These are phyloP conservation scores for Brachionus asplanchnoidis DNA, from an alignment of 1,140 invertebrate genomes.

Conservation along the genomic window DNA sequence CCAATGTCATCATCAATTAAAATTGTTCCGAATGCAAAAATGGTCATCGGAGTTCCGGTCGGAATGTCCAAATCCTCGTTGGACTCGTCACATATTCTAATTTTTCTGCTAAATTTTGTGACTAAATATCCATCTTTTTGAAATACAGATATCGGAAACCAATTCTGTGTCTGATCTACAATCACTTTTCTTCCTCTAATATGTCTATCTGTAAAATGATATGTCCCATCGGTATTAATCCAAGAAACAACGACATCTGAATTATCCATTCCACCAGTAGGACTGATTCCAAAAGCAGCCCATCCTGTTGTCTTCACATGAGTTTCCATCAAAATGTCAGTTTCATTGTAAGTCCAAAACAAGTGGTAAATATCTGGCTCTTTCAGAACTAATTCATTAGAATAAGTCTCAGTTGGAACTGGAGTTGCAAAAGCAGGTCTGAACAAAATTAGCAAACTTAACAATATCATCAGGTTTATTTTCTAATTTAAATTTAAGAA, in stretches of 20 bases:
- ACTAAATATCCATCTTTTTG: constrained; percentile 15
- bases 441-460: background rate
- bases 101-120: constrained; percentile 30
- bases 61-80: constrained; percentile 13
- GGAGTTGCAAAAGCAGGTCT: background rate
- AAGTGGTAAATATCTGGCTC: background rate
- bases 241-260: constrained; percentile 42
- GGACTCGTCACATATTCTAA: constrained; percentile 12
- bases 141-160: background rate
- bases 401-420: background rate
- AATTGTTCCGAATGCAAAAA: background rate
- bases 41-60: background rate
- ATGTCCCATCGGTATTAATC: constrained; percentile 2
- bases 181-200: constrained; percentile 18
- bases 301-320: constrained; percentile 40
- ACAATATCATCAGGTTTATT: background rate
- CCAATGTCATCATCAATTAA: constrained; percentile 3
- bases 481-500: background rate
- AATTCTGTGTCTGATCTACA: constrained; percentile 12
- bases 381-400: background rate
- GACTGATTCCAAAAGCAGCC: constrained; percentile 39
- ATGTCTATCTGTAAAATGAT: constrained; percentile 12
- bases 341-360: constrained; percentile 39
- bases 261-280: constrained; percentile 41
- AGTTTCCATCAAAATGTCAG: constrained; percentile 37